Evolutionary conservation across 2,888 invertebrate species (phyloP).

Genomic region (Coelinius sp.): DNA sequence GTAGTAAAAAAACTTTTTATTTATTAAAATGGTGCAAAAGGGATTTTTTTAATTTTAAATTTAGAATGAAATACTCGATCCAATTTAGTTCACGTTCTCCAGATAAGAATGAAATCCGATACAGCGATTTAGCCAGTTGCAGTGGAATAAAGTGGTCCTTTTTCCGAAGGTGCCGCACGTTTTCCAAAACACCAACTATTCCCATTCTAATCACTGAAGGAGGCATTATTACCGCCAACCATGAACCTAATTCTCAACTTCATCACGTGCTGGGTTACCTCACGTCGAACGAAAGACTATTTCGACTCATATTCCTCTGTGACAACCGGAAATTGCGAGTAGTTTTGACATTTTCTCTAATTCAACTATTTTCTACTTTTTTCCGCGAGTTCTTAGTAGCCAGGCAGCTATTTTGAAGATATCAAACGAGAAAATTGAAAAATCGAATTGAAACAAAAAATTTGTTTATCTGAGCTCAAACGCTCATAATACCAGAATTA

Average conservation of each 20-base stretch:
- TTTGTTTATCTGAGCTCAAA: too few relatives aligned
- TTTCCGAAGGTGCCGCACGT: not conserved
- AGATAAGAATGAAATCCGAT: not conserved
- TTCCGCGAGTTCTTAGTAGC: too few relatives aligned
- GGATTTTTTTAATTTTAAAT: too few relatives aligned
- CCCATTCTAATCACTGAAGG: too few relatives aligned
- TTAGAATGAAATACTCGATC: not conserved
- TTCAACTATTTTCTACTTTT: too few relatives aligned
- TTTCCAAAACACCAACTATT: not conserved
- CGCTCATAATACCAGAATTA: not conserved
- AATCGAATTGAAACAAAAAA: too few relatives aligned
- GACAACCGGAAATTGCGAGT: constrained; percentile 31
- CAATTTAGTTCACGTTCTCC: not conserved
- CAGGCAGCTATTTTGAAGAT: too few relatives aligned
- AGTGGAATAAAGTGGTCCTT: not conserved
- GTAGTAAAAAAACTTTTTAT: too few relatives aligned
- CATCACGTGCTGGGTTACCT: constrained; percentile 46
- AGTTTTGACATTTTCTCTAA: too few relatives aligned
- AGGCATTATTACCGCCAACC: not conserved
- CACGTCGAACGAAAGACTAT: constrained; percentile 41
- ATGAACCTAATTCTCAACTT: constrained; percentile 41
- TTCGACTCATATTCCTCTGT: constrained; percentile 27
- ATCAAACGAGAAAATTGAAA: too few relatives aligned
- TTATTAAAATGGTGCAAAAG: too few relatives aligned
- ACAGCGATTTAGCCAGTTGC: not conserved